Percentiles rank a stretch among this genome's conserved stretches.
Evolutionary conservation across 2,888 invertebrate genomes (phyloP).

Genomic region (Meliscaeva auricollis): DNA sequence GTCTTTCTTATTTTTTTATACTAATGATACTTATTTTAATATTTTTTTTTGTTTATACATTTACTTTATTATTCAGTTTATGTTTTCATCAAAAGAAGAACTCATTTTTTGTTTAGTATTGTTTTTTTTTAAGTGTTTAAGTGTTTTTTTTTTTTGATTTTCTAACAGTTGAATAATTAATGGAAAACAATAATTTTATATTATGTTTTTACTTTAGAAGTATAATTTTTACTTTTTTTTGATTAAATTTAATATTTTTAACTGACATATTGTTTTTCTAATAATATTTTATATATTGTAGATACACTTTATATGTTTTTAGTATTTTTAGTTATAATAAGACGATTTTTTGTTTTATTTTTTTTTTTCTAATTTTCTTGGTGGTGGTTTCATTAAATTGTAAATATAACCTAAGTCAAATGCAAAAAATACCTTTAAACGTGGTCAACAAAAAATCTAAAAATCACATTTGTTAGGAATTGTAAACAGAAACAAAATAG

Average conservation of each 20-base stretch:
- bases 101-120: constrained; percentile 43
- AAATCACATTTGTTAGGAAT: no score
- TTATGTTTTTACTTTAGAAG: constrained; percentile 20
- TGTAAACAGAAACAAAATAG: no score
- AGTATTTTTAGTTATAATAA: constrained; percentile 42
- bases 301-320: constrained; percentile 38
- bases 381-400: constrained; percentile 69
- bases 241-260: constrained; percentile 34
- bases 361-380: constrained; percentile 44
- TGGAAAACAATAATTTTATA: constrained; percentile 33
- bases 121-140: constrained; percentile 26
- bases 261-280: constrained; percentile 28
- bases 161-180: constrained; percentile 20
- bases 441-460: no score
- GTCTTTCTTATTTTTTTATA: constrained; percentile 16
- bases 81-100: constrained; percentile 15
- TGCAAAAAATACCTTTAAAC: no score
- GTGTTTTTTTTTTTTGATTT: background rate
- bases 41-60: constrained; percentile 59
- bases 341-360: constrained; percentile 20
- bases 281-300: constrained; percentile 38
- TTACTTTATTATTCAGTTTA: constrained; percentile 24
- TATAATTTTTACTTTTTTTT: constrained; percentile 38
- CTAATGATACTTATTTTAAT: constrained; percentile 46
- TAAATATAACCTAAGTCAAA: constrained; percentile 24